Percentiles rank a stretch among this genome's conserved stretches.
Conservation (phyloP, 2,113 vertebrate genomes). For the Cyanoderma ruficeps region DNA sequence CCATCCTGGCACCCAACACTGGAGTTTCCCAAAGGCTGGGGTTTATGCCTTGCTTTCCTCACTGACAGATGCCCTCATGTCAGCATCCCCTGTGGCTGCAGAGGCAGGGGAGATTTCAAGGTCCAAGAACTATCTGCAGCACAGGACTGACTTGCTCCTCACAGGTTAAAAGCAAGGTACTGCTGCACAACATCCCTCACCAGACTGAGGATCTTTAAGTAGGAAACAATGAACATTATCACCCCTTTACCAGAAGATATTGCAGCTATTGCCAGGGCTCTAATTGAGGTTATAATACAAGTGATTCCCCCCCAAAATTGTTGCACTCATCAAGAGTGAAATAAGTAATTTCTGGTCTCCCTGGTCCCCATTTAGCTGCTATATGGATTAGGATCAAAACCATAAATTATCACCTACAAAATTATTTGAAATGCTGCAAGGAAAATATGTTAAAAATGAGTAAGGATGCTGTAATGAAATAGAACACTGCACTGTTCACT, state of each 20-base stretch:
- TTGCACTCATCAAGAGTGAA: not conserved
- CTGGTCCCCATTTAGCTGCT: not conserved
- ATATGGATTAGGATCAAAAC: not conserved
- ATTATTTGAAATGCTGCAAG: not conserved
- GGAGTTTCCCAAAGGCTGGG: not conserved
- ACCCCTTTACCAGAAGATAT: not conserved
- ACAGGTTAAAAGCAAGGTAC: not conserved
- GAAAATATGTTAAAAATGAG: not conserved
- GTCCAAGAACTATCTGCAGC: not conserved
- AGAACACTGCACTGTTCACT: constrained; percentile 1
- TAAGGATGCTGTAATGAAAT: constrained; percentile 3
- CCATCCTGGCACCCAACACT: not conserved
- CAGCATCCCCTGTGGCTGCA: not conserved
- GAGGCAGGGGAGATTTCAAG: not conserved
- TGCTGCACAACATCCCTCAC: not conserved
- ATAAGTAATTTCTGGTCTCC: not conserved
- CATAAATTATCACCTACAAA: not conserved
- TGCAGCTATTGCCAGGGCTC: not conserved
- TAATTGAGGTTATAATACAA: not conserved
- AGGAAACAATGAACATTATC: not conserved
- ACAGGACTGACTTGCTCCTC: not conserved
- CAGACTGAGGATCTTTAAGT: not conserved
- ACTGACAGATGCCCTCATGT: not conserved
- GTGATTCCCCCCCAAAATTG: not conserved
- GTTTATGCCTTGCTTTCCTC: not conserved